Evolutionary conservation across 2,797 vertebrate species (phyloP), one percentile per base, ranked within the genome.

Genomic region (Pseudochirops corinnae): DNA sequence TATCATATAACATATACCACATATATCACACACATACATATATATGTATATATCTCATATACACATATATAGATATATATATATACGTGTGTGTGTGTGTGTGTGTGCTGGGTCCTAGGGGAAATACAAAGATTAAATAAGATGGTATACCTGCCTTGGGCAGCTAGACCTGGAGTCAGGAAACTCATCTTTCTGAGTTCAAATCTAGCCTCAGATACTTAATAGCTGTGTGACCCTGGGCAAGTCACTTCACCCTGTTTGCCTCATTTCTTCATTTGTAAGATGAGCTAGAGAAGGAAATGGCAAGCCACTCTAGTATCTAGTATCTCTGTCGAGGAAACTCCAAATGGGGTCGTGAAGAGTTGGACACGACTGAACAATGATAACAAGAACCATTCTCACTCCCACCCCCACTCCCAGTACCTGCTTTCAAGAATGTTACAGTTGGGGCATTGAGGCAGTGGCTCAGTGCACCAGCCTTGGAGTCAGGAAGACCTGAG

Each of bases 381-480:
- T 14, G 31, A 67, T n/a, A 67, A 16, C 33, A n/a, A 67, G 33
- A n/a, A n/a, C 33, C 31, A n/a, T n/a, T 33, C 5, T 1, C 62
- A 67, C n/a, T 0, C n/a, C n/a, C 33, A 67, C 4, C 33, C 31
- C 55, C 55, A 55, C 55, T 55, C 62, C 31, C 1, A 74, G 14
- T 14, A 74, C 33, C 13, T 74, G 67, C n/a, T 39, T 74, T 96
- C 33, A 60, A 55, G 12, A 94, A 95, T 58, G 55, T 93, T 92
- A 46, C 58, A 67, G 26, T 96, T 92, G 33, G 26, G 94, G 55
- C 10, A 55, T 11, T 11, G 12, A 55, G 11, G 11, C n/a, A n/a
- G n/a, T 55, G 53, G 53, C 11, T 55, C 53, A 55, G 53, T 55
- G 53, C 10, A 55, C 53, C 11, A 1, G 53, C 53, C 11, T 1